A percentile compares a stretch with the other conserved stretches of the same genome.
Evolutionary conservation across 2,113 vertebrate species (phyloP).

Genomic region (Xyliphius kryptos): DNA sequence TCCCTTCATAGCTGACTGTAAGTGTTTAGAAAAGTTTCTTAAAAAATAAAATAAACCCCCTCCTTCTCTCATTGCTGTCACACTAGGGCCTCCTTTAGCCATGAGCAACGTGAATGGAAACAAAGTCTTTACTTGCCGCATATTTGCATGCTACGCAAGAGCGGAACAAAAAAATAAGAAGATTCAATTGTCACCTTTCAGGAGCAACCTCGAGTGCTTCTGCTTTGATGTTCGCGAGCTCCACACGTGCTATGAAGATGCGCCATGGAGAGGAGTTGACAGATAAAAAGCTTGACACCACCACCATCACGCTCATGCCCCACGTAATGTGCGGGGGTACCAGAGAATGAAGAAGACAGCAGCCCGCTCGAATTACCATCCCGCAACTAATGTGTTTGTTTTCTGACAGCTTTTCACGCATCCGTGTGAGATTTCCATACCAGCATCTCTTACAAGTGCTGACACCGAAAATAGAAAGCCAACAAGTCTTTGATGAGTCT

Average conservation of each 20-base stretch:
- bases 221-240: constrained; percentile 48
- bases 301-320: constrained; percentile 42
- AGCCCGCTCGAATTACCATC: constrained; percentile 46
- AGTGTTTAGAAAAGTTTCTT: constrained; percentile 35
- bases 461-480: constrained; percentile 30
- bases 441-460: constrained; percentile 40
- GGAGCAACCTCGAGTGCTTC: constrained; percentile 39
- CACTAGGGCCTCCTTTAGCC: constrained; percentile 41
- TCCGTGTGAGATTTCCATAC: constrained; percentile 45
- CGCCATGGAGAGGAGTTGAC: constrained; percentile 45
- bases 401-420: constrained; percentile 48
- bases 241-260: constrained; percentile 43
- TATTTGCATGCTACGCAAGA: constrained; percentile 34
- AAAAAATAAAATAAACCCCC: constrained; percentile 5
- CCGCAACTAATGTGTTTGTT: constrained; percentile 35
- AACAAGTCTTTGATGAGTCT: constrained; percentile 44
- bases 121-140: constrained; percentile 36
- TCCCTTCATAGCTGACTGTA: too few species aligned
- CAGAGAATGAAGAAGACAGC: constrained; percentile 41
- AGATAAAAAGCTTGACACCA: constrained; percentile 46
- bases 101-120: constrained; percentile 39
- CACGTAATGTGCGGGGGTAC: constrained; percentile 41
- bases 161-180: constrained; percentile 19
- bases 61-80: constrained; percentile 20
- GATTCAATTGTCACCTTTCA: constrained; percentile 52